Evolutionary conservation across 2,113 vertebrate species (phyloP).

Genomic region (Chaetorhynchus papuensis): DNA sequence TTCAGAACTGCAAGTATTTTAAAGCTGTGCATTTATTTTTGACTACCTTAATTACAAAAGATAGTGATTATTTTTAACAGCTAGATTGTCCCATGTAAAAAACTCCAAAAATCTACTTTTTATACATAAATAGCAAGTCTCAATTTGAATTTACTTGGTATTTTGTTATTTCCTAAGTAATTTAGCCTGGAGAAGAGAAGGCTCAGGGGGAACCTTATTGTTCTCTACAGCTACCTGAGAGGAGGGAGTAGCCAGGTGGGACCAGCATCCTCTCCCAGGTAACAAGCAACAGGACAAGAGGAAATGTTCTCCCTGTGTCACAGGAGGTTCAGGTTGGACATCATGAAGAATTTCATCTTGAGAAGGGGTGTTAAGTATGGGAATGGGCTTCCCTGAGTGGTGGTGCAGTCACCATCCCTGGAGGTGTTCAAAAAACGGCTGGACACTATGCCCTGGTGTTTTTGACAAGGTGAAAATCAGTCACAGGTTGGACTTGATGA

Average conservation of each 20-base stretch:
- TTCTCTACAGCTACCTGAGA: neutral
- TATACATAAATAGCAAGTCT: neutral
- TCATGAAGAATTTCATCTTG: accelerated
- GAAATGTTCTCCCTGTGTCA: neutral
- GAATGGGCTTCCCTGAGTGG: neutral
- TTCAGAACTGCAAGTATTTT: neutral
- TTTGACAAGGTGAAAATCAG: neutral
- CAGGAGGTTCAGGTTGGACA: neutral
- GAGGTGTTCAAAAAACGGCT: neutral
- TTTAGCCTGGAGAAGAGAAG: neutral
- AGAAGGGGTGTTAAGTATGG: neutral
- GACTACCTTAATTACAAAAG: neutral
- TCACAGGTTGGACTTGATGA: neutral
- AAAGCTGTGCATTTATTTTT: neutral
- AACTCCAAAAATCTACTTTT: neutral
- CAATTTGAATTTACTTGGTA: neutral
- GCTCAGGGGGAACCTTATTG: accelerated
- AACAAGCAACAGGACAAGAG: neutral
- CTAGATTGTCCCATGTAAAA: neutral
- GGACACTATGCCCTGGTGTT: too few species aligned
- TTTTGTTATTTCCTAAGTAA: neutral
- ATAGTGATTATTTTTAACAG: neutral
- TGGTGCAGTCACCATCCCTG: neutral
- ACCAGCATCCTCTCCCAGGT: neutral
- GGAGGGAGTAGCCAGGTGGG: neutral